phyloP scores from a whole-genome alignment of 2,113 vertebrate genomes.

The Mesembrinibis cayennensis region DNA sequence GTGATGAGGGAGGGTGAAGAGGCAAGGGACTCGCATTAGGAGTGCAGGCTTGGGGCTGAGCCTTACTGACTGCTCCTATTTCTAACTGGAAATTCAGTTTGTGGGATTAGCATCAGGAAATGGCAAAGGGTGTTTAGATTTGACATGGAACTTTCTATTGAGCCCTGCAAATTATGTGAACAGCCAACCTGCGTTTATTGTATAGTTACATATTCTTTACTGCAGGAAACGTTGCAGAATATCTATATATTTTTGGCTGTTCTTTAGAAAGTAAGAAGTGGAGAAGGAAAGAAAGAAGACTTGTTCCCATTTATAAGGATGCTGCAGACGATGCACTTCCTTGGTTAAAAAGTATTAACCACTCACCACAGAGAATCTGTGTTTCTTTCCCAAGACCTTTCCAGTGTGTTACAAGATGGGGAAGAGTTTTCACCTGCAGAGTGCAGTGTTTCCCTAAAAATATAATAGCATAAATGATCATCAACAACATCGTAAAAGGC shows the following conservation, averaged over 20 bases:
- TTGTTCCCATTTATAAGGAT: background rate
- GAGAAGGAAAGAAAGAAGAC: background rate
- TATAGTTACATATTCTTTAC: background rate
- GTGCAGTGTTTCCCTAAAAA: conserved; percentile 46
- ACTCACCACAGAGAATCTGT: background rate
- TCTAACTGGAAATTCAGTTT: background rate
- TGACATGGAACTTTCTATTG: background rate
- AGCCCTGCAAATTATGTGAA: background rate
- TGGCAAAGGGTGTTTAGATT: background rate
- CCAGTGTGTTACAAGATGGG: accelerated
- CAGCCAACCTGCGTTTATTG: background rate
- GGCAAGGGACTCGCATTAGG: background rate
- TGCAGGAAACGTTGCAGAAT: background rate
- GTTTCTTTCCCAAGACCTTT: background rate
- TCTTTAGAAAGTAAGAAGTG: background rate
- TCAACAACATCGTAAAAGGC: background rate
- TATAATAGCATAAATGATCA: background rate
- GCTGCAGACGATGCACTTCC: background rate
- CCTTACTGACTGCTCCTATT: background rate
- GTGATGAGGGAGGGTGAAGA: background rate
- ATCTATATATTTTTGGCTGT: background rate
- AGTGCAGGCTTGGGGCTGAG: background rate
- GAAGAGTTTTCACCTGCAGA: conserved; percentile 40
- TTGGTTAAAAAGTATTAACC: background rate
- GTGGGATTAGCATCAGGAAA: background rate